Evolutionary conservation across 2,888 invertebrate genomes (phyloP).

Genomic region (Agrochola macilenta): DNA sequence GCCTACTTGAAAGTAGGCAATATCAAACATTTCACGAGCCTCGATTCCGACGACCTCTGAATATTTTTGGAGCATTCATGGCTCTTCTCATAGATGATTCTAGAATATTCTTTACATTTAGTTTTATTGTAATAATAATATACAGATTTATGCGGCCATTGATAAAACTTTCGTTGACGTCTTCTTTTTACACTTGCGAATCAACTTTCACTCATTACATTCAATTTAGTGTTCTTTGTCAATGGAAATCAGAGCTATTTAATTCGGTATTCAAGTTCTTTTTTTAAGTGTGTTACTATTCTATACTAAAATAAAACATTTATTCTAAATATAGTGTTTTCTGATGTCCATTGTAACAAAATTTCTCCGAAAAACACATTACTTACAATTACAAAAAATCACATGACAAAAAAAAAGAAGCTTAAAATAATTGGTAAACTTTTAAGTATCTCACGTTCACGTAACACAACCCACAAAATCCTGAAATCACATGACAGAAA

Average conservation of each 20-base stretch:
- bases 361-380: not conserved
- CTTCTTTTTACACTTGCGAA: not conserved
- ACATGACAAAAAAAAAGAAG: not conserved
- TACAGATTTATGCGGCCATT: not conserved
- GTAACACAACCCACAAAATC: not conserved
- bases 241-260: not conserved
- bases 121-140: not conserved
- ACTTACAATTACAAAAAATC: not conserved
- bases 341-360: not conserved
- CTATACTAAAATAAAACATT: not conserved
- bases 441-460: constrained; percentile 1
- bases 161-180: not conserved
- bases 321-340: not conserved
- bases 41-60: not conserved
- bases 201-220: not conserved
- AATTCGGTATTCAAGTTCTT: not conserved
- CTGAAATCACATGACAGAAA: not conserved
- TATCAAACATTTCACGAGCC: not conserved
- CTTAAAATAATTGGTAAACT: not conserved
- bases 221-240: not conserved
- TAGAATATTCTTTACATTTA: not conserved
- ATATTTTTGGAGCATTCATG: not conserved
- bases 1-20: not conserved
- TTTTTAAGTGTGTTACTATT: not conserved
- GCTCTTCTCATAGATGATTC: not conserved